Percentiles rank a stretch among this genome's conserved stretches.
Evolutionary conservation across 2,888 invertebrate genomes (phyloP).

Genomic region (Hypena proboscidalis): DNA sequence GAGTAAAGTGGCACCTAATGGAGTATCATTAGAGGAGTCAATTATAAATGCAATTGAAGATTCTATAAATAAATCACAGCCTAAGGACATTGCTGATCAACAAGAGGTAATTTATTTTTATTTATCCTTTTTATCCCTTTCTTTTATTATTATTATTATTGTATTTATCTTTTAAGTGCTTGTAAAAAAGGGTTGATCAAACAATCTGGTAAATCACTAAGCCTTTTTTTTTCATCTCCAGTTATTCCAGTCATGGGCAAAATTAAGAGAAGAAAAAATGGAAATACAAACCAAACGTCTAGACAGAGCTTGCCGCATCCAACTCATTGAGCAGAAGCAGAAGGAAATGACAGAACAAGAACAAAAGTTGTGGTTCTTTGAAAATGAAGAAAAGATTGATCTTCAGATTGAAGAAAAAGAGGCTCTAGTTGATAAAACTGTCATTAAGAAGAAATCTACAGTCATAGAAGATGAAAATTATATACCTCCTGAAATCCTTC

Average conservation of each 20-base stretch:
- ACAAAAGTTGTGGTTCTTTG: constrained; percentile 92
- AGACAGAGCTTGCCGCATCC: constrained; percentile 82
- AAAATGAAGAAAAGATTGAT: constrained; percentile 91
- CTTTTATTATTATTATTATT: too few species aligned
- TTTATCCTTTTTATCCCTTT: constrained; percentile 39
- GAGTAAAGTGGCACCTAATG: constrained; percentile 36
- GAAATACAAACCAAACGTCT: constrained; percentile 85
- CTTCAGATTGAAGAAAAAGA: constrained; percentile 88
- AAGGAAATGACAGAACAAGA: constrained; percentile 81
- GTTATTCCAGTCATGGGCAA: constrained; percentile 86
- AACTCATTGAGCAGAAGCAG: constrained; percentile 79
- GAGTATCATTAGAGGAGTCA: constrained; percentile 68
- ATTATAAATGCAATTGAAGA: constrained; percentile 81
- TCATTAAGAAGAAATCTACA: constrained; percentile 76
- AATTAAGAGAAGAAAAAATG: constrained; percentile 83
- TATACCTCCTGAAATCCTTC: constrained; percentile 89
- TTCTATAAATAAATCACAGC: constrained; percentile 82
- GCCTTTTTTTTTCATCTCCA: constrained; percentile 52
- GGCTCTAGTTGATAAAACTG: constrained; percentile 55
- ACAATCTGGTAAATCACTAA: too few species aligned
- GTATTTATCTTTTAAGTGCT: too few species aligned
- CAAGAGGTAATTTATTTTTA: constrained; percentile 63
- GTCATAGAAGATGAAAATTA: constrained; percentile 86
- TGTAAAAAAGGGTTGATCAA: too few species aligned
- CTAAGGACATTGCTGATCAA: constrained; percentile 85